These are phyloP conservation scores for Papilio xuthus DNA, from an alignment of 1,140 invertebrate genomes.

Conservation along the genomic window DNA sequence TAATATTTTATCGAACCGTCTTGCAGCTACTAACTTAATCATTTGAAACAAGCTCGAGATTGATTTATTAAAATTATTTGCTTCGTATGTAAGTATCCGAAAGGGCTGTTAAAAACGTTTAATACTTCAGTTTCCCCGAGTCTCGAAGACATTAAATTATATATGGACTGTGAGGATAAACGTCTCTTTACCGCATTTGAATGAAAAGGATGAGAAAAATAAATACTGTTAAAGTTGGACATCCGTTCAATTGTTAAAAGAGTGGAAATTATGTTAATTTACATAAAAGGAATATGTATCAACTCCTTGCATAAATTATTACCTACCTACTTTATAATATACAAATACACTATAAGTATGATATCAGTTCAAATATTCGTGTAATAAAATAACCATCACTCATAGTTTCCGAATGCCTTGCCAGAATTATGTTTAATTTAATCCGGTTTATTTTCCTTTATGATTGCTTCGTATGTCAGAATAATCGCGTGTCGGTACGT, in stretches of 20 bases:
- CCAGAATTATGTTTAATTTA: slow-evolving; percentile 30
- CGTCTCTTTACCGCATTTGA: background rate
- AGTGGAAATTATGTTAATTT: background rate
- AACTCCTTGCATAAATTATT: background rate
- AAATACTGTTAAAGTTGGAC: background rate
- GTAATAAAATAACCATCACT: slow-evolving; percentile 12
- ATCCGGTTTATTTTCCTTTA: slow-evolving; percentile 33
- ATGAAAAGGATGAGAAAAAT: background rate
- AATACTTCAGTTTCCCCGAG: background rate
- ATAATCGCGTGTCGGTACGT: slow-evolving; percentile 23
- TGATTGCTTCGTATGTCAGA: slow-evolving; percentile 29
- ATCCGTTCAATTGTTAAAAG: background rate
- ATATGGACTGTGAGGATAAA: background rate
- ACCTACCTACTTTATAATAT: background rate
- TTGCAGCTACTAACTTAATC: background rate
- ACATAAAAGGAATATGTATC: background rate
- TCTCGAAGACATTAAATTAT: background rate
- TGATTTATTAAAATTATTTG: background rate
- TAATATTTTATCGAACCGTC: background rate
- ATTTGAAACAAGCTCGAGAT: background rate
- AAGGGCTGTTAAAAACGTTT: background rate
- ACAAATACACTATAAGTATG: background rate
- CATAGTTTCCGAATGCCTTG: slow-evolving; percentile 14
- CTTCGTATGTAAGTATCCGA: background rate
- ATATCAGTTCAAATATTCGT: background rate